phyloP scores from a whole-genome alignment of 2,797 vertebrate genomes.

The Distichodus sexfasciatus region DNA sequence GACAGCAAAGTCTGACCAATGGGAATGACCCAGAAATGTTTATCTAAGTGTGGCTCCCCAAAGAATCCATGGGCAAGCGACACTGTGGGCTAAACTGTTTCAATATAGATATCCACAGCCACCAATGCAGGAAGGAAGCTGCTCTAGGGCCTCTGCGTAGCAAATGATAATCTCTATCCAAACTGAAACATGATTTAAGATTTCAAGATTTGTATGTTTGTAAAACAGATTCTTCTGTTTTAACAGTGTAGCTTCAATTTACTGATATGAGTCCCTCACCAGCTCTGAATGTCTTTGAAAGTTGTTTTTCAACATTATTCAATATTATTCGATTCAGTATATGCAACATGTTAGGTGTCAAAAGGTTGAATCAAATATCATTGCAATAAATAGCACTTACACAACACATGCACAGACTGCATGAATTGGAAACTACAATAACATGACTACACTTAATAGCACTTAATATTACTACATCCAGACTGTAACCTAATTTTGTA shows the following conservation, averaged over 20 bases:
- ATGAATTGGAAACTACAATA: too few species aligned
- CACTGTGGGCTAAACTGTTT: constrained; percentile 28
- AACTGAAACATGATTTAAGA: not conserved
- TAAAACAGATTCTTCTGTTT: constrained; percentile 8
- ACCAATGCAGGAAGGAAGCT: not conserved
- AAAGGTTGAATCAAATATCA: too few species aligned
- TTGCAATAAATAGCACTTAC: too few species aligned
- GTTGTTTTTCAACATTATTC: too few species aligned
- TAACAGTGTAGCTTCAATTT: not conserved
- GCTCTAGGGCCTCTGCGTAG: too few species aligned
- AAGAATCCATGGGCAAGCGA: not conserved
- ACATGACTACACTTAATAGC: too few species aligned
- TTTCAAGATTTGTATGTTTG: too few species aligned
- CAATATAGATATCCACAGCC: constrained; percentile 33
- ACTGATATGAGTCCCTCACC: constrained; percentile 15
- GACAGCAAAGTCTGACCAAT: constrained; percentile 9
- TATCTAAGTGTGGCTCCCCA: constrained; percentile 10
- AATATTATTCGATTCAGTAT: too few species aligned
- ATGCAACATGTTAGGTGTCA: too few species aligned
- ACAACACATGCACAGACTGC: too few species aligned
- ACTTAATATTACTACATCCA: too few species aligned
- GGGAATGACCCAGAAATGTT: constrained; percentile 31
- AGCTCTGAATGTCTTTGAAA: constrained; percentile 26
- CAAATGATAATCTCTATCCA: not conserved
- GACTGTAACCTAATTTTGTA: too few species aligned